Evolutionary conservation across 30 jellyfish, hydroid and myxozoan genomes (phyloP).

Genomic region (Morbakka virulenta): DNA sequence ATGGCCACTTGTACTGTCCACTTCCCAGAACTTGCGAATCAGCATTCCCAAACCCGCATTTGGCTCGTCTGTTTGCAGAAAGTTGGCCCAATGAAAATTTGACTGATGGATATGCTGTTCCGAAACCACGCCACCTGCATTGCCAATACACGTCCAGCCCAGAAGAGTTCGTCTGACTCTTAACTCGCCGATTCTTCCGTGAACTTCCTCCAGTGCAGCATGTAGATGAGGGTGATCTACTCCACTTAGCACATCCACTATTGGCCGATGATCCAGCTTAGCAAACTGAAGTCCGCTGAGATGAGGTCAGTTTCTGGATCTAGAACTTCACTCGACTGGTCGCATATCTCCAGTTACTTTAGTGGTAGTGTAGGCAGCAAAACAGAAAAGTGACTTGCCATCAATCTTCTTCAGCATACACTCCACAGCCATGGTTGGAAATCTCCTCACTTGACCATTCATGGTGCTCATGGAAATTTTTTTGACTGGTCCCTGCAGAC

Average conservation of each 20-base stretch:
- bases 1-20: no score
- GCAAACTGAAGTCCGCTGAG: background rate
- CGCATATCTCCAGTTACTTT: conserved; percentile 1
- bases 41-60: no score
- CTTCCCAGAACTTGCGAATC: no score
- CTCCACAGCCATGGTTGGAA: background rate
- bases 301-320: background rate
- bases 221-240: background rate
- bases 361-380: background rate
- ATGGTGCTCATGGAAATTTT: background rate
- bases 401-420: background rate
- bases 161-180: background rate
- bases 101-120: no score
- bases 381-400: background rate
- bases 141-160: no score
- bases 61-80: no score
- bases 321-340: background rate
- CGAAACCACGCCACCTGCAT: no score
- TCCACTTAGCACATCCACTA: background rate
- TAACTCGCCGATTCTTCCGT: background rate
- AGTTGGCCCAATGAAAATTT: no score
- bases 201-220: background rate
- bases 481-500: background rate
- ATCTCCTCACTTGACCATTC: background rate
- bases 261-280: background rate